Base-by-base conservation (phyloP, 2,113 vertebrate species). In the Cromileptes altivelis region DNA sequence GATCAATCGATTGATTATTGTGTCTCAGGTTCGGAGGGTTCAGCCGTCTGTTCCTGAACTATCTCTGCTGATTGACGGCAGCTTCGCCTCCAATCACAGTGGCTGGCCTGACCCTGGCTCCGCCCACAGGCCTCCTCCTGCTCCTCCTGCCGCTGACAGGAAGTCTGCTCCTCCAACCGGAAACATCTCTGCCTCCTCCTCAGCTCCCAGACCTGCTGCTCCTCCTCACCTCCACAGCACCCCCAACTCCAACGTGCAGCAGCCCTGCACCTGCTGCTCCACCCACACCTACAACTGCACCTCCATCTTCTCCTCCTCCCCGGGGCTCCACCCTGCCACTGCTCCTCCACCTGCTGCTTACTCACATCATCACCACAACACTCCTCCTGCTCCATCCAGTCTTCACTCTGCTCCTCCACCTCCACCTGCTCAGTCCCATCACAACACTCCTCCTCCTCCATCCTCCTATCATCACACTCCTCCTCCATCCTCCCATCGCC, bases 1-100 rank as follows among this genome's bases (percentile, higher is more conserved):
- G 11, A 45, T 45, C 11, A 9, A 12, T 45, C 2, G 42, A 45
- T 45, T 45, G 42, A 45, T 12, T 45, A 11, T 81, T 8, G 47
- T 3, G 5, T 90, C 85, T 56, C 83, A 96, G 95, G 45, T 82
- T 17, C 91, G 94, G 49, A 94, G 91, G 69, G 93, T 99, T 80
- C 97, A 96, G 68, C 98, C 98, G 21, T 97, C 95, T 3, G 98
- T 99, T 75, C 98, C 98, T 1, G 98, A 99, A 82, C 96, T 99
- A n/a, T 99, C 98, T 0, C 92, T 99, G 84, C 94, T 99, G 77
- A 95, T 98, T 64, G 97, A 99, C 78, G n/a, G 70, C 85, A 90
- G 86, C 83, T 92, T 91, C 71, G 11, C 55, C n/a, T 82, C 81
- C 73, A 86, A 49, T 85, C 84, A 80, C 10, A 65, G 4, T 12